Percentiles rank a stretch among this genome's conserved stretches.
These are phyloP conservation scores for Dione juno DNA, from an alignment of 2,888 invertebrate genomes.

Conservation along the genomic window DNA sequence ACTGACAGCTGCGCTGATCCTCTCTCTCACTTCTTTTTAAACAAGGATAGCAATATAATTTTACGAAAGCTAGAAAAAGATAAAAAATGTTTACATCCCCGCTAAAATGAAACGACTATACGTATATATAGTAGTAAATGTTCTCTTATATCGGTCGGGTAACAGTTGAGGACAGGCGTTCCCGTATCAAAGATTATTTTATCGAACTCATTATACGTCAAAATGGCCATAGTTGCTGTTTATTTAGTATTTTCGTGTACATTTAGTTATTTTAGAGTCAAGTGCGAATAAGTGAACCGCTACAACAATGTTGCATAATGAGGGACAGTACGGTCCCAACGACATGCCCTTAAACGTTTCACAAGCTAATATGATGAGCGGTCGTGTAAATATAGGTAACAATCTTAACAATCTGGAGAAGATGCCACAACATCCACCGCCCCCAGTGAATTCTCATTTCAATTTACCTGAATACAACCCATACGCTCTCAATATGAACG, in stretches of 20 bases:
- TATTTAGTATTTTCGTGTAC: slow-evolving; percentile 53
- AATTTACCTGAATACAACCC: slow-evolving; percentile 59
- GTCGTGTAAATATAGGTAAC: slow-evolving; percentile 59
- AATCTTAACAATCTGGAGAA: slow-evolving; percentile 66
- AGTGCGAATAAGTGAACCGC: slow-evolving; percentile 42
- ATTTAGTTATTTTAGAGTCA: slow-evolving; percentile 42
- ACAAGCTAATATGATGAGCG: slow-evolving; percentile 61
- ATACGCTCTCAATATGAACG: slow-evolving; percentile 57
- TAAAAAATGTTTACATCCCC: slow-evolving; percentile 33
- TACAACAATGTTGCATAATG: slow-evolving; percentile 70
- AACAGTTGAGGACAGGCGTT: slow-evolving; percentile 40
- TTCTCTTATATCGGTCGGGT: slow-evolving; percentile 16
- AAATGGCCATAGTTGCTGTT: slow-evolving; percentile 70
- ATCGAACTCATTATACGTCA: slow-evolving; percentile 51
- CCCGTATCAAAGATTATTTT: slow-evolving; percentile 36
- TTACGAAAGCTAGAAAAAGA: neutral
- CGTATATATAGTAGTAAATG: slow-evolving; percentile 1
- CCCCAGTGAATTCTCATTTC: slow-evolving; percentile 55
- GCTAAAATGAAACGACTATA: slow-evolving; percentile 23
- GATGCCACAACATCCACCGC: slow-evolving; percentile 57
- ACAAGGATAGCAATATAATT: slow-evolving; percentile 11
- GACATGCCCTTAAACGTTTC: slow-evolving; percentile 65
- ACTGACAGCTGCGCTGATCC: slow-evolving; percentile 2
- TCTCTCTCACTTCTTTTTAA: neutral
- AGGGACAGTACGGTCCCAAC: slow-evolving; percentile 67